Conservation (phyloP, 2,888 invertebrate genomes). For the Noctuana brunneofusca region DNA sequence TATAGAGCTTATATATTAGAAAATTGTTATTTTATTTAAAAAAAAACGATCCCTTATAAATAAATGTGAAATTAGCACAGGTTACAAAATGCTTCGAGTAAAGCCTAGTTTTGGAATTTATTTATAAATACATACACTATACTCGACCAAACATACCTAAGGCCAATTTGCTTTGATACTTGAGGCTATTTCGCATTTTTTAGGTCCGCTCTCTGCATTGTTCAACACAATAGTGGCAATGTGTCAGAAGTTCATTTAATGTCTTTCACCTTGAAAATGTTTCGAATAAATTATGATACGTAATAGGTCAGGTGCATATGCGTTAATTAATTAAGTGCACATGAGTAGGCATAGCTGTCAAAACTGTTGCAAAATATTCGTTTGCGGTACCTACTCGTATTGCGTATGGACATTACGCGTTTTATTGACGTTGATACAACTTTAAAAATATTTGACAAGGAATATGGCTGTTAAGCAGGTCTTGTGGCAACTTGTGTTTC, state of each 20-base stretch:
- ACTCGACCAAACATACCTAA: constrained; percentile 68
- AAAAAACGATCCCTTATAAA: no score
- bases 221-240: constrained; percentile 30
- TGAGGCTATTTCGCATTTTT: constrained; percentile 44
- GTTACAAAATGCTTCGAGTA: neutral
- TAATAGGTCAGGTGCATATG: constrained; percentile 3
- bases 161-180: constrained; percentile 63
- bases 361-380: constrained; percentile 11
- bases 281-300: constrained; percentile 10
- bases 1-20: no score
- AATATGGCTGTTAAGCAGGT: no score
- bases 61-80: no score
- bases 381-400: no score
- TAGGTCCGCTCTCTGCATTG: constrained; percentile 33
- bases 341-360: constrained; percentile 10
- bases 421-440: neutral
- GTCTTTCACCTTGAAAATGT: constrained; percentile 25
- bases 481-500: neutral
- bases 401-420: neutral
- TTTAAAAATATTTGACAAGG: neutral
- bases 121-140: neutral
- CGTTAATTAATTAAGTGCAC: constrained; percentile 12
- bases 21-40: no score
- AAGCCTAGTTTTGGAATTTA: neutral
- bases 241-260: constrained; percentile 20